A percentile compares a stretch with the other conserved stretches of the same genome.
These are phyloP conservation scores for Physella acuta DNA, from an alignment of 1,140 invertebrate species.

Conservation along the genomic window DNA sequence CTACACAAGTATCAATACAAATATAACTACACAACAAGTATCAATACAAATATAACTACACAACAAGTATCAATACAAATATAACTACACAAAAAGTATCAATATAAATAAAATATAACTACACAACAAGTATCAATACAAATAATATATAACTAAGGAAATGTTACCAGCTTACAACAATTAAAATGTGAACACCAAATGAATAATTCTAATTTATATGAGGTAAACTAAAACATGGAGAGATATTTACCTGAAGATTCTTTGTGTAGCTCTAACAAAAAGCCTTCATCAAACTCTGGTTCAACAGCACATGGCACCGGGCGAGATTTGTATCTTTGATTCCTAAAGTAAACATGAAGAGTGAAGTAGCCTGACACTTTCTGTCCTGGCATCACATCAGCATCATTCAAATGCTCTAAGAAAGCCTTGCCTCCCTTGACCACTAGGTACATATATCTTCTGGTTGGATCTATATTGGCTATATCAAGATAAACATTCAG, in stretches of 20 bases:
- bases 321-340: conserved; percentile 56
- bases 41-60: no score
- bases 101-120: no score
- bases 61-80: no score
- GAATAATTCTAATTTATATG: no score
- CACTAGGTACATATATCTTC: conserved; percentile 53
- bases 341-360: conserved; percentile 55
- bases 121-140: no score
- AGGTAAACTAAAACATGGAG: no score
- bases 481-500: conserved; percentile 23
- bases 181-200: no score
- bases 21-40: no score
- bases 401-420: conserved; percentile 52
- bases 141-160: no score
- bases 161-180: no score
- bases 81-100: no score
- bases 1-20: no score
- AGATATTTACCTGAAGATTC: conserved; percentile 49
- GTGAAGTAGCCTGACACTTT: conserved; percentile 48
- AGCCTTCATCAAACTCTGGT: conserved; percentile 57
- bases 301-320: conserved; percentile 58
- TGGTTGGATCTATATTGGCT: conserved; percentile 56
- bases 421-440: conserved; percentile 56
- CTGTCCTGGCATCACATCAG: conserved; percentile 47
- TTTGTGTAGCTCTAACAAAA: conserved; percentile 59